Base-by-base conservation (phyloP, 2,113 vertebrate species). In the Chaetodon auriga region DNA sequence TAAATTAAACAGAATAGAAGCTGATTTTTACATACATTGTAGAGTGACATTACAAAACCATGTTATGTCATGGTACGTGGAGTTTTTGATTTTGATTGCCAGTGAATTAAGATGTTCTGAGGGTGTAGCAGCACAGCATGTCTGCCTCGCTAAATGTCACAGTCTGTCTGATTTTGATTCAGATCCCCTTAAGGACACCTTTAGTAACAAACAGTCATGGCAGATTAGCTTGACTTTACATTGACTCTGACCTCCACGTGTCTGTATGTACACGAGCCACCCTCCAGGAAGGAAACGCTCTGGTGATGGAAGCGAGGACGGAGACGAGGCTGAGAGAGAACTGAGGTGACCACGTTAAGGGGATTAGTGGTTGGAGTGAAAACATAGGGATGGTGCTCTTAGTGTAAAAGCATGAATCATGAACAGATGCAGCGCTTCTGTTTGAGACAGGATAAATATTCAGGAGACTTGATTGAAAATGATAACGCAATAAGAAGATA, bases 141-240 rank as follows among this genome's bases (percentile, higher is more conserved):
- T 54, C 53, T 62, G 64, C 45, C 36, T 51, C 1, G 13, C 30
- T 83, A 81, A 86, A 89, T 87, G 83, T 90, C 75, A 90, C n/a
- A 14, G 51, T 74, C 80, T 70, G 63, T 74, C 58, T 78, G 35
- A 66, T 53, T 88, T 81, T 57, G 18, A 83, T 68, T 75, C 70
- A 36, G 30, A 30, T 70, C 11, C 69, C 64, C 60, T 82, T 25
- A 23, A 81, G 63, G 53, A 78, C 64, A 78, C 41, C 46, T 75
- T 79, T 41, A 23, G 66, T 49, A 63, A 43, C 68, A 57, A 78
- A 80, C 58, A 58, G 63, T 81, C 78, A 72, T 41, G 8, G 53
- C 66, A 81, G 75, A 89, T 90, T 80, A 84, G 70, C 54, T 60
- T 75, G 53, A 21, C 53, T 57, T 60, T 57, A 38, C 38, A 12